phyloP scores from a whole-genome alignment of 2,888 invertebrate species.

The Quadriops clusia region DNA sequence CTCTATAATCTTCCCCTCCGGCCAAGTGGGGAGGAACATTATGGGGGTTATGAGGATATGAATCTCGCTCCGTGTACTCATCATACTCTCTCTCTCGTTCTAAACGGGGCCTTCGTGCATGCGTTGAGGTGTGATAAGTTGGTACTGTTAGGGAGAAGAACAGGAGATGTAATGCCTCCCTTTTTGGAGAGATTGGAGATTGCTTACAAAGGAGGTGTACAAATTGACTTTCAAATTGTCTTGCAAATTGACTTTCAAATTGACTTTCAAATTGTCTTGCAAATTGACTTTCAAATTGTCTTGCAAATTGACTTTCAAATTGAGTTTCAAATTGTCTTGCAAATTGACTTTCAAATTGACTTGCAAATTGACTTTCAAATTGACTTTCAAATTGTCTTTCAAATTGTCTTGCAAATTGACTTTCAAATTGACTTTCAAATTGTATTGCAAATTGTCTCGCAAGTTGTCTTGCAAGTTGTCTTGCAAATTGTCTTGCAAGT shows the following conservation, averaged over 20 bases:
- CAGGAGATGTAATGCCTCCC: not conserved
- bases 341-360: too few relatives aligned
- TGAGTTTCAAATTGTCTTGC: too few relatives aligned
- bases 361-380: too few relatives aligned
- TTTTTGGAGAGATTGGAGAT: not conserved
- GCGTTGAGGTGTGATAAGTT: constrained; percentile 37
- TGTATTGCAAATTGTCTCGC: too few relatives aligned
- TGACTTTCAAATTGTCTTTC: too few relatives aligned
- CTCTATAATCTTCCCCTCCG: constrained; percentile 33
- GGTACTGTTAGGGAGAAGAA: constrained; percentile 25
- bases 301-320: constrained; percentile 11
- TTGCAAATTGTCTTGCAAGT: too few relatives aligned
- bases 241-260: too few relatives aligned
- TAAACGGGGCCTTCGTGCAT: constrained; percentile 40
- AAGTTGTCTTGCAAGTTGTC: too few relatives aligned
- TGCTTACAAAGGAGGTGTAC: constrained; percentile 1
- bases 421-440: too few relatives aligned
- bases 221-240: constrained; percentile 7
- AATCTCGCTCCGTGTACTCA: constrained; percentile 37
- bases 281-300: too few relatives aligned
- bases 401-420: too few relatives aligned
- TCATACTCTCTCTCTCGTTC: constrained; percentile 42
- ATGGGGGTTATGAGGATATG: constrained; percentile 23
- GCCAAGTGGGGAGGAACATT: constrained; percentile 28
- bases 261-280: too few relatives aligned